These are phyloP conservation scores for Desmophyllum pertusum DNA, from an alignment of 92 coral and sea anemone species.

Conservation along the genomic window DNA sequence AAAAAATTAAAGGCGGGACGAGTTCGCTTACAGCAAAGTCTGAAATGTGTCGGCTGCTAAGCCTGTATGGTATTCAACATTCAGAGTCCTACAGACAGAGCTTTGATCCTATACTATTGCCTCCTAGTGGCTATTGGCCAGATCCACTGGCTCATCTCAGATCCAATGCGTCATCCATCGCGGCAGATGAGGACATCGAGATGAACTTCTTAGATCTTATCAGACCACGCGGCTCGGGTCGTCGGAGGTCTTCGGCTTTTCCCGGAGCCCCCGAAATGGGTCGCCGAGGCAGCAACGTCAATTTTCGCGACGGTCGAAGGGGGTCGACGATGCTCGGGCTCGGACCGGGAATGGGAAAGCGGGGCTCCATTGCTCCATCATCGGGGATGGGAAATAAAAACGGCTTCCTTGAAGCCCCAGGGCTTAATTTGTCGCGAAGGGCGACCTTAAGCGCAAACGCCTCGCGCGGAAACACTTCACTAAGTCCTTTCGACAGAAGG, in stretches of 20 bases:
- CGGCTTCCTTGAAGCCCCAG: conserved; percentile 41
- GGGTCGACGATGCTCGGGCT: conserved; percentile 36
- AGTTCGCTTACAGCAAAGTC: conserved; percentile 46
- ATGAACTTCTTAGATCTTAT: conserved; percentile 34
- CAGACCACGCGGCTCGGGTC: conserved; percentile 46
- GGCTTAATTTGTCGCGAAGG: conserved; percentile 3
- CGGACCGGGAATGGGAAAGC: conserved; percentile 30
- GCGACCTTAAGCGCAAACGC: background rate
- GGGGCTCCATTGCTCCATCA: conserved; percentile 25
- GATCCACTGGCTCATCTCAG: conserved; percentile 59
- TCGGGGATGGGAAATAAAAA: conserved; percentile 22
- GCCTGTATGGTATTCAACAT: conserved; percentile 72
- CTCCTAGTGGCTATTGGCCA: conserved; percentile 87
- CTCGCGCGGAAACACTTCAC: background rate
- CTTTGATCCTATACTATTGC: conserved; percentile 68
- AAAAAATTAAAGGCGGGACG: background rate
- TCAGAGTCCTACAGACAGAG: conserved; percentile 72
- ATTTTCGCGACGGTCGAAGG: conserved; percentile 37
- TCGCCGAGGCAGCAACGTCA: conserved; percentile 45
- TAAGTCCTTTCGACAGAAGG: conserved; percentile 18
- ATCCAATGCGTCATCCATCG: conserved; percentile 17
- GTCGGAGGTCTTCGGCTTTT: conserved; percentile 54
- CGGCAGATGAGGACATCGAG: conserved; percentile 23
- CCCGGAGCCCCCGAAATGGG: conserved; percentile 46
- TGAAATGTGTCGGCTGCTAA: conserved; percentile 64